Base-by-base conservation (phyloP, 2,113 vertebrate species). In the Caranx melampygus region DNA sequence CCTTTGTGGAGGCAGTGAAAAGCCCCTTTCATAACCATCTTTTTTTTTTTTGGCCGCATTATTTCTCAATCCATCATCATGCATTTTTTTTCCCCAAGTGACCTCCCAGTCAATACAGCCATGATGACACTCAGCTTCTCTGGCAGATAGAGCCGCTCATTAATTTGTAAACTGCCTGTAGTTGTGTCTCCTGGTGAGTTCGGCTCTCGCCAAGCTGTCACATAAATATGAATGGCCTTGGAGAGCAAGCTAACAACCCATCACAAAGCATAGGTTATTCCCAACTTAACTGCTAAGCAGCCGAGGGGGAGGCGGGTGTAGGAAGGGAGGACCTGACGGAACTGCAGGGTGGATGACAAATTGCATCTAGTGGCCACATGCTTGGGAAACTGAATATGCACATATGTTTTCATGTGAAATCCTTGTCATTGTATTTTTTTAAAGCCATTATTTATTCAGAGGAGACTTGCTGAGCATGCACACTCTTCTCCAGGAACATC, bases 121-220 rank as follows among this genome's bases (percentile, higher is more conserved):
- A 78, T 73, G 88, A 88, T 91, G 86, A 85, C n/a, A 63, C 49
- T 82, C 77, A 55, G 66, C 72, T 88, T 70, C 81, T 82, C 83
- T 87, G 85, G 89, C 84, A 84, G 84, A 79, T 14, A 65, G 64
- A 20, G 18, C 65, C 4, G 52, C 91, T 93, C 91, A 91, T 93
- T 90, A 92, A 86, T 91, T 87, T 85, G 85, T 86, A 90, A 92
- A 89, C 83, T 86, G 87, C 83, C 90, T 82, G 78, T 86, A 80
- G 82, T 86, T 75, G 82, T 72, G 81, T 91, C 86, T 90, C 88
- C 61, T 51, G 84, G 85, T 80, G 88, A 83, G 70, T 76, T 82
- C 13, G 51, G 72, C 78, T 81, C 86, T 85, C 71, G 71, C 80
- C 66, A 52, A 82, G 86, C 88, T 90, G 89, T 89, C 91, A 87